phyloP scores from a whole-genome alignment of 2,113 vertebrate genomes.

The Coptodon rendalli region DNA sequence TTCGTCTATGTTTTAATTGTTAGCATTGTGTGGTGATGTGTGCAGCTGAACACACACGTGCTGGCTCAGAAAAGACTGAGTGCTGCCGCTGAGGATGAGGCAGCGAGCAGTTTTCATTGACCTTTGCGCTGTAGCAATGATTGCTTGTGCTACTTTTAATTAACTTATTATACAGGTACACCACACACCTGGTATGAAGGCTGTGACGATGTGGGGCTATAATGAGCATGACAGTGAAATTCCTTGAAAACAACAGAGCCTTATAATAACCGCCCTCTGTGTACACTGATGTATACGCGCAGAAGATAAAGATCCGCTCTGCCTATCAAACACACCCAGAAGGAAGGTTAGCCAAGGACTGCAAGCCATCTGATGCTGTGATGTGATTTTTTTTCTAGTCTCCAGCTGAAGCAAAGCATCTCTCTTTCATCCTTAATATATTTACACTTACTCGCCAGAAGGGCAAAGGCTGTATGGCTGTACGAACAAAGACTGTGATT shows the following conservation, averaged over 20 bases:
- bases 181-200: background rate
- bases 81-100: background rate
- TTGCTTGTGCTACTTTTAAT: background rate
- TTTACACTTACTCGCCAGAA: conserved; percentile 1
- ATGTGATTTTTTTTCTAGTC: conserved; percentile 26
- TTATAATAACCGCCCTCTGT: background rate
- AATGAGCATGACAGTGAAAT: background rate
- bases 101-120: background rate
- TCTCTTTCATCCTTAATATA: background rate
- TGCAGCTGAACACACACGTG: background rate
- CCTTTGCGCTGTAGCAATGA: background rate
- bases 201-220: background rate
- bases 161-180: background rate
- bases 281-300: background rate
- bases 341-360: conserved; percentile 54
- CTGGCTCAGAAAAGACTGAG: background rate
- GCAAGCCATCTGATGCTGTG: conserved; percentile 34
- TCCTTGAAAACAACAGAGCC: background rate
- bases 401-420: conserved; percentile 30
- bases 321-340: background rate
- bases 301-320: background rate
- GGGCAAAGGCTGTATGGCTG: background rate
- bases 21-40: background rate
- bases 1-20: background rate
- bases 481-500: background rate